Evolutionary conservation across 2,888 invertebrate genomes (phyloP), one percentile per base, ranked within the genome.

Genomic region (Nowickia ferox): DNA sequence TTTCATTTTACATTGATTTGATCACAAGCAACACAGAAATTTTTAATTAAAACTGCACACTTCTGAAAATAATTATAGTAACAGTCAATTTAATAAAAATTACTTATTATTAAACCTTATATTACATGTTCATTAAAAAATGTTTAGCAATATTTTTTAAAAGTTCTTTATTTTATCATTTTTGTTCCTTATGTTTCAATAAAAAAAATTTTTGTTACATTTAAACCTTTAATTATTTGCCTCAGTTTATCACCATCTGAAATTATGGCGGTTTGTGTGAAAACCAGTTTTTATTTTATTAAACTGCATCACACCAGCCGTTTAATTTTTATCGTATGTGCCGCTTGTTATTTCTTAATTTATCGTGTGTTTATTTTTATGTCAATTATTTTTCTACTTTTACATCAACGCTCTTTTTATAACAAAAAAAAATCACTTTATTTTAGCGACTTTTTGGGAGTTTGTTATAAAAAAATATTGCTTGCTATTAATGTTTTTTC

Each of bases 301-400:
- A 22, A 53, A 76, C 65, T 65, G 65, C 61, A 55, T 13, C 55
- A 17, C 44, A 46, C 13, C 53, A 44, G 53, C 44, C 48, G 40
- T 74, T 74, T 40, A 19, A 38, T 61, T 48, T n/a, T 46, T 17
- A 53, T 55, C 30, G 66, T 76, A 46, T 9, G 30, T 30, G 13
- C 10, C 1, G 63, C 72, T 80, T 65, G 57, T 80, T 79, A 79
- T 72, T 80, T 80, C 65, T 65, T 80, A 72, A 80, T 80, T 80
- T 80, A 80, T 66, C 11, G 72, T 57, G 63, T 72, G 65, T 80
- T 72, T 80, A 72, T 80, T 69, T 80, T 46, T 48, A 72, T 72
- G 72, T 65, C 79, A 80, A 72, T 72, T 61, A n/a, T 17, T 30
- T 11, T 76, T 22, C 15, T 55, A 19, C 9, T 66, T 66, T 66